Conservation (phyloP, 1,140 invertebrate genomes). For the Amyelois transitella region DNA sequence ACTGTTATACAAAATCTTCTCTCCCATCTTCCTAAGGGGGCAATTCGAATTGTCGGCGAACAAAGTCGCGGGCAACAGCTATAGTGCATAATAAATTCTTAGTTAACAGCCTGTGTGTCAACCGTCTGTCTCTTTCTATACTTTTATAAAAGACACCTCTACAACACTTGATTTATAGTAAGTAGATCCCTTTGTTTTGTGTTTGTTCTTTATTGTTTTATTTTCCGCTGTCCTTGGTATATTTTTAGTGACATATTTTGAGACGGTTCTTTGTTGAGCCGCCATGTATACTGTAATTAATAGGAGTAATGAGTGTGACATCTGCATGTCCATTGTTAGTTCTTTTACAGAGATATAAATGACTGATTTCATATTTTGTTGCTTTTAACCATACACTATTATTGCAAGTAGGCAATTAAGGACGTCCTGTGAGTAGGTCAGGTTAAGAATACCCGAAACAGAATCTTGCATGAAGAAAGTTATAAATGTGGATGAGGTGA, state of each 20-base stretch:
- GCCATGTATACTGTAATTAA: background rate
- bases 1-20: no score
- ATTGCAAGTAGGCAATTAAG: no score
- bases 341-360: no score
- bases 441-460: no score
- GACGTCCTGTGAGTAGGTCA: no score
- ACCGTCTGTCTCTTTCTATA: constrained; percentile 25
- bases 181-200: constrained; percentile 37
- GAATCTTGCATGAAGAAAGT: no score
- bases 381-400: no score
- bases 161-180: constrained; percentile 51
- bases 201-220: constrained; percentile 27
- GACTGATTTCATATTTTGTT: no score
- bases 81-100: constrained; percentile 62
- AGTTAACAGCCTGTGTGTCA: constrained; percentile 46
- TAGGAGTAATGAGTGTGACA: constrained; percentile 5
- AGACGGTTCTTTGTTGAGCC: constrained; percentile 19
- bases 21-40: no score
- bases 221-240: constrained; percentile 14
- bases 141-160: constrained; percentile 35
- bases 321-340: constrained; percentile 6
- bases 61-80: no score
- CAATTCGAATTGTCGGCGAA: no score
- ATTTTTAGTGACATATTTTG: constrained; percentile 14
- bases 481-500: no score